Conservation (phyloP, 2,888 invertebrate genomes). For the Aleiodes alternator region DNA sequence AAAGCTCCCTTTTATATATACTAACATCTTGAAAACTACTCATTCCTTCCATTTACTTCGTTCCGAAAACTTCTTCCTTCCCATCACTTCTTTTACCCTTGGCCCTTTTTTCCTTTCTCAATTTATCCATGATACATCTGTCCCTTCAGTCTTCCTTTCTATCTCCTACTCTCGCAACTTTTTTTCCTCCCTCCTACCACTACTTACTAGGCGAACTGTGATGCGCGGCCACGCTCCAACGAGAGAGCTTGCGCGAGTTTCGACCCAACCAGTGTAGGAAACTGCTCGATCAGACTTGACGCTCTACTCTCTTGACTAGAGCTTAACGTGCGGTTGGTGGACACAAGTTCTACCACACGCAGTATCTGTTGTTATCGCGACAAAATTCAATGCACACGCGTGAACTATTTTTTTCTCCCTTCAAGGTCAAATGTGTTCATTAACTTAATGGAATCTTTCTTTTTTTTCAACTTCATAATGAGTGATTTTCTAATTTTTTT, state of each 20-base stretch:
- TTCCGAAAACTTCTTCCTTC: constrained; percentile 15
- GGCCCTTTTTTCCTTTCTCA: constrained; percentile 22
- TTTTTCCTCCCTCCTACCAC: constrained; percentile 26
- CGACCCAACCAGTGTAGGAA: constrained; percentile 62
- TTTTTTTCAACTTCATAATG: not conserved
- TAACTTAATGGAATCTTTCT: no score
- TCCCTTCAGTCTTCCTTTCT: not conserved
- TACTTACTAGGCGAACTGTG: constrained; percentile 30
- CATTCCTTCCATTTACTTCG: constrained; percentile 22
- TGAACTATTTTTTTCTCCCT: constrained; percentile 44
- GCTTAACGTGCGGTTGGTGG: constrained; percentile 15
- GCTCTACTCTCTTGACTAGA: constrained; percentile 58
- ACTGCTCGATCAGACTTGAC: constrained; percentile 64
- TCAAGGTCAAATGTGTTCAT: constrained; percentile 26
- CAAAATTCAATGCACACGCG: constrained; percentile 32
- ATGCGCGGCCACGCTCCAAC: constrained; percentile 17
- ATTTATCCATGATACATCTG: constrained; percentile 30
- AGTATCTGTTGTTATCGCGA: constrained; percentile 1
- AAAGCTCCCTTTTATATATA: constrained; percentile 1
- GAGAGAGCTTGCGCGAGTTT: constrained; percentile 71
- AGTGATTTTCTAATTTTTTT: not conserved
- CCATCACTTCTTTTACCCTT: not conserved
- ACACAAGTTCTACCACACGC: not conserved
- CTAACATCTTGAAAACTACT: not conserved
- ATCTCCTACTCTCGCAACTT: not conserved